Conservation (phyloP, 92 coral and sea anemone species). For the Parazoanthus swiftii region DNA sequence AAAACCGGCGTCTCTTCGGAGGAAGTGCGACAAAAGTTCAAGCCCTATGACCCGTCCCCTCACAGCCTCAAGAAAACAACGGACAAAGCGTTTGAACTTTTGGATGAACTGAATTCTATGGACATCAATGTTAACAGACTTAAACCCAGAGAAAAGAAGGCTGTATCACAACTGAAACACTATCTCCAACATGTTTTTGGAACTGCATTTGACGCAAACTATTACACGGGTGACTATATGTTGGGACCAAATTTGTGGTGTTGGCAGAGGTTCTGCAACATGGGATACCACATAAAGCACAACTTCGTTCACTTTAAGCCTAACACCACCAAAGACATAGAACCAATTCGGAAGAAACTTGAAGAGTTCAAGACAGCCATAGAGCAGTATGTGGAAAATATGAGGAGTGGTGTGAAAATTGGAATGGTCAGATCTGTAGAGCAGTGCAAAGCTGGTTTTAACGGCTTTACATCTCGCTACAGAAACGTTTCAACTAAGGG, state of each 20-base stretch:
- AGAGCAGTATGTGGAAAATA: slow-evolving; percentile 58
- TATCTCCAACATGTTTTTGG: slow-evolving; percentile 60
- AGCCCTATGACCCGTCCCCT: slow-evolving; percentile 73
- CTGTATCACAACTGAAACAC: slow-evolving; percentile 70
- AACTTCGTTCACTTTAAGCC: slow-evolving; percentile 52
- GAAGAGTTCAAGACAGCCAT: slow-evolving; percentile 51
- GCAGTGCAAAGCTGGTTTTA: slow-evolving; percentile 70
- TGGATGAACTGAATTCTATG: slow-evolving; percentile 49
- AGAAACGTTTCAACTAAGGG: slow-evolving; percentile 60
- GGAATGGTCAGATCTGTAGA: slow-evolving; percentile 76
- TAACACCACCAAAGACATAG: slow-evolving; percentile 45
- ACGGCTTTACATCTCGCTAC: slow-evolving; percentile 56
- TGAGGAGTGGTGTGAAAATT: slow-evolving; percentile 64
- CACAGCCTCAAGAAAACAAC: slow-evolving; percentile 59
- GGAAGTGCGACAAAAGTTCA: slow-evolving; percentile 57
- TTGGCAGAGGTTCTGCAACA: slow-evolving; percentile 69
- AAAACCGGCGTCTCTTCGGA: slow-evolving; percentile 53
- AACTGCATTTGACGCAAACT: slow-evolving; percentile 63
- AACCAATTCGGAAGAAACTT: slow-evolving; percentile 45
- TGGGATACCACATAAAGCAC: slow-evolving; percentile 41
- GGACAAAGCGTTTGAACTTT: slow-evolving; percentile 58
- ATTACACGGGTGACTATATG: slow-evolving; percentile 78
- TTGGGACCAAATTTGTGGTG: slow-evolving; percentile 79
- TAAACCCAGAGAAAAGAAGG: slow-evolving; percentile 76
- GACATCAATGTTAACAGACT: slow-evolving; percentile 47